Evolutionary conservation across 2,888 invertebrate genomes (phyloP), one percentile per base, ranked within the genome.

Genomic region (Pyralis farinalis): DNA sequence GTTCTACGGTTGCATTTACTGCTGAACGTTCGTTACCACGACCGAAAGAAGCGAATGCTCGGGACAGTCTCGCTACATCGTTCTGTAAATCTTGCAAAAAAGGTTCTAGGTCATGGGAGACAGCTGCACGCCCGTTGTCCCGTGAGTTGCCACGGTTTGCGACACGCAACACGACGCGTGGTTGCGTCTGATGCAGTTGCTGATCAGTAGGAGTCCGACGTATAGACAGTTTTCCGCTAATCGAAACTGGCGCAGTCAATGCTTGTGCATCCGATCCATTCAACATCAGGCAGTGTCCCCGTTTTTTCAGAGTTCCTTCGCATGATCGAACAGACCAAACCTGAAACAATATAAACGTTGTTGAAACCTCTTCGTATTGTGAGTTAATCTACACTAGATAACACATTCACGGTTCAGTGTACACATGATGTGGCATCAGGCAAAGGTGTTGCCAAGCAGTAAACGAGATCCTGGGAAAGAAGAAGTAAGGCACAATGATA

Each of bases 241-340:
- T 70, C 6, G 71, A 46, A 12, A 58, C 53, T 0, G 76, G 71
- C 11, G 78, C 60, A 4, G 69, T 58, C 35, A 88, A 52, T 0
- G 83, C 84, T 22, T 63, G 67, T 8, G 81, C 85, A 44, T 87
- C 79, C 11, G 49, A 25, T 0, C 80, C 85, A 9, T 44, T 63
- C 39, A 85, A 74, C n/a, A 62, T 37, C 40, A 88, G 53, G 43
- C 82, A 81, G 50, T 79, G 83, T 0, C 77, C 79, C 22, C 84
- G 77, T 56, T 79, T 83, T 53, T 79, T 85, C 10, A 88, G 62
- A n/a, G 79, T 67, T 0, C 87, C 87, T 55, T 87, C 87, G 51
- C 87, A 88, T 4, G 84, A 75, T 53, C 82, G 66, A 22, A 86
- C 86, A 1, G 87, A 85, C 81, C 81, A 84, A 8, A 84, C 86